Conservation (phyloP, 2,113 vertebrate species). For the Callospermophilus lateralis region DNA sequence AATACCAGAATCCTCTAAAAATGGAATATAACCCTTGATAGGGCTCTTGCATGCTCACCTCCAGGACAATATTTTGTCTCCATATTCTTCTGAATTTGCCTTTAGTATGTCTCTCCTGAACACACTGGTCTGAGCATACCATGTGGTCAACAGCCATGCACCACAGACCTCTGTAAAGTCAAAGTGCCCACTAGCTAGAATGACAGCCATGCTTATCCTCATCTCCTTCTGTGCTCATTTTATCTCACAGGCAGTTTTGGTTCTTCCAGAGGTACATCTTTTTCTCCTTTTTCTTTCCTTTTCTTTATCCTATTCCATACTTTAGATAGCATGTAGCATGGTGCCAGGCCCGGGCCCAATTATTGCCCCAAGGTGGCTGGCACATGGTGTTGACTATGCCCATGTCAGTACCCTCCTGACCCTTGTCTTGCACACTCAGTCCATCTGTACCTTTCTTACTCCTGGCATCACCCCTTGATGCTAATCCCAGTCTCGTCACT, state of each 20-base stretch:
- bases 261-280: not conserved
- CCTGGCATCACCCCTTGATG: not conserved
- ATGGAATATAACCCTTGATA: not conserved
- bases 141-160: not conserved
- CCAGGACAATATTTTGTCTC: not conserved
- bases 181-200: too few species aligned
- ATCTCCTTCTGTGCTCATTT: too few species aligned
- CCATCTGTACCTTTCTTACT: not conserved
- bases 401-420: not conserved
- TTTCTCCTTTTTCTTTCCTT: not conserved
- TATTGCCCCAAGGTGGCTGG: not conserved
- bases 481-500: too few species aligned
- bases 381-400: rapidly evolving
- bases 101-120: not conserved
- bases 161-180: not conserved
- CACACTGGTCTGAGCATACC: not conserved
- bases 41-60: not conserved
- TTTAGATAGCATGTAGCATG: not conserved
- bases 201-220: not conserved
- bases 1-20: not conserved
- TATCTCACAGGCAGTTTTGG: not conserved
- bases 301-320: too few species aligned
- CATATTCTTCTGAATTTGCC: not conserved
- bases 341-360: too few species aligned
- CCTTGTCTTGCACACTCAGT: not conserved